These are phyloP conservation scores for Helicoverpa armigera DNA, from an alignment of 1,140 invertebrate species.

Conservation along the genomic window DNA sequence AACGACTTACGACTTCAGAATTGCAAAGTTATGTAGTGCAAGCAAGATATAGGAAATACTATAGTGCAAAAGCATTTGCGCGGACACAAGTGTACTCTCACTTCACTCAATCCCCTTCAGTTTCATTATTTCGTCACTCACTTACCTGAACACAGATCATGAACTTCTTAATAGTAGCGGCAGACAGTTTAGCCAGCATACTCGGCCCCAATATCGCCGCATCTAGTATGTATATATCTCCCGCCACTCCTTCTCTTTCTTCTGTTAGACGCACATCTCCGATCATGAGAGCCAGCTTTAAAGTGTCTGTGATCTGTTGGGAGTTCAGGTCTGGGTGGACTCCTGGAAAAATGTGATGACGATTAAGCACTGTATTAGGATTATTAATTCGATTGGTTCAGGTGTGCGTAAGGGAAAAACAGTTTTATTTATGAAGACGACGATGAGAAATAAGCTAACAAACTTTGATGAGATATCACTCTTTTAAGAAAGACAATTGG, in stretches of 20 bases:
- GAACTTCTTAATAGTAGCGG: conserved; percentile 92
- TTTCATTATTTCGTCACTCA: too few relatives aligned
- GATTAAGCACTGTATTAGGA: not conserved
- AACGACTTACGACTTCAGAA: too few relatives aligned
- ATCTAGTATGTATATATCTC: conserved; percentile 93
- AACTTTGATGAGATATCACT: too few relatives aligned
- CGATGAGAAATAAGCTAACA: too few relatives aligned
- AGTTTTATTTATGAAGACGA: too few relatives aligned
- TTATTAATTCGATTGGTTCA: not conserved
- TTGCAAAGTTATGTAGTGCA: too few relatives aligned
- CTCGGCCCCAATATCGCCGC: conserved; percentile 91
- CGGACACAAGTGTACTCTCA: too few relatives aligned
- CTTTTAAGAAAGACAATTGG: too few relatives aligned
- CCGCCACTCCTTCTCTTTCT: conserved; percentile 92
- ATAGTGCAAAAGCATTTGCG: too few relatives aligned
- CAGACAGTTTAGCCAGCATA: conserved; percentile 92
- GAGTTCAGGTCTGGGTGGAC: conserved; percentile 73
- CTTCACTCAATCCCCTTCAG: too few relatives aligned
- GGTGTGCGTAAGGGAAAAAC: too few relatives aligned
- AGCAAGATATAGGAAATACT: too few relatives aligned
- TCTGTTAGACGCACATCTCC: conserved; percentile 93
- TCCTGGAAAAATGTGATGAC: conserved; percentile 61
- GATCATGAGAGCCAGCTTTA: conserved; percentile 94
- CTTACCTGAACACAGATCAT: conserved; percentile 91
- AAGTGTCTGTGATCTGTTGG: conserved; percentile 88